Conservation (phyloP, 1,140 invertebrate species). For the Sycobia sp. region DNA sequence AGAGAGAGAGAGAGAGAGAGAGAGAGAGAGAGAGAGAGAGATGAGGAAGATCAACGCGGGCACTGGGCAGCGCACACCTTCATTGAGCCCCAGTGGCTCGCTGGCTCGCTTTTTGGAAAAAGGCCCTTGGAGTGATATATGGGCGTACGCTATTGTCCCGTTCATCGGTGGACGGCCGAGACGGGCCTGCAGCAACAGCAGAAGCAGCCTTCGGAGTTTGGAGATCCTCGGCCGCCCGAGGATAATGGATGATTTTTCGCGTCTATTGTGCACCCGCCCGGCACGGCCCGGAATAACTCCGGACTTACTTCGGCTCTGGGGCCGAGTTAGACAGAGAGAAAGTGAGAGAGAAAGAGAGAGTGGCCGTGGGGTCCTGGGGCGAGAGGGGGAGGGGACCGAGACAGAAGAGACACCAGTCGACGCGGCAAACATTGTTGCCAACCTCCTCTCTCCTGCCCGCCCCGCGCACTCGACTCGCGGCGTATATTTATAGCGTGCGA, state of each 20-base stretch:
- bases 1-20: neutral
- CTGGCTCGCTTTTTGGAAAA: slow-evolving; percentile 45
- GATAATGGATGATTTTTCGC: slow-evolving; percentile 62
- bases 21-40: slow-evolving; percentile 24
- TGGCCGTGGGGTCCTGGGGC: too few relatives aligned
- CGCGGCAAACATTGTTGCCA: slow-evolving; percentile 54
- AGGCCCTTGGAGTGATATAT: slow-evolving; percentile 58
- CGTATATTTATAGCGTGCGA: too few relatives aligned
- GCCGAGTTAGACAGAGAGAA: slow-evolving; percentile 30
- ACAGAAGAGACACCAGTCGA: too few relatives aligned
- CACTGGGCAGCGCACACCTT: slow-evolving; percentile 14
- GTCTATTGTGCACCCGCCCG: slow-evolving; percentile 54
- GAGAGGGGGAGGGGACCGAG: neutral
- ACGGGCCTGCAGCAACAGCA: too few relatives aligned
- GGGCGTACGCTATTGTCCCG: slow-evolving; percentile 56
- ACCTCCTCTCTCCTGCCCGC: slow-evolving; percentile 37
- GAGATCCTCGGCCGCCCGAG: slow-evolving; percentile 29
- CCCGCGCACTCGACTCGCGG: neutral
- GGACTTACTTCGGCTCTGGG: too few relatives aligned
- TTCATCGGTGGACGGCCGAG: slow-evolving; percentile 30
- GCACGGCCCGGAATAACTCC: neutral
- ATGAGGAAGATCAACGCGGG: slow-evolving; percentile 13
- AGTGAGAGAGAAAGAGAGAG: neutral
- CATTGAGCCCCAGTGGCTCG: slow-evolving; percentile 44
- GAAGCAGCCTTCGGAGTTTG: slow-evolving; percentile 37